Evolutionary conservation across 2,888 invertebrate species (phyloP), one percentile per base, ranked within the genome.

Genomic region (Zygothrica quintamaculata): DNA sequence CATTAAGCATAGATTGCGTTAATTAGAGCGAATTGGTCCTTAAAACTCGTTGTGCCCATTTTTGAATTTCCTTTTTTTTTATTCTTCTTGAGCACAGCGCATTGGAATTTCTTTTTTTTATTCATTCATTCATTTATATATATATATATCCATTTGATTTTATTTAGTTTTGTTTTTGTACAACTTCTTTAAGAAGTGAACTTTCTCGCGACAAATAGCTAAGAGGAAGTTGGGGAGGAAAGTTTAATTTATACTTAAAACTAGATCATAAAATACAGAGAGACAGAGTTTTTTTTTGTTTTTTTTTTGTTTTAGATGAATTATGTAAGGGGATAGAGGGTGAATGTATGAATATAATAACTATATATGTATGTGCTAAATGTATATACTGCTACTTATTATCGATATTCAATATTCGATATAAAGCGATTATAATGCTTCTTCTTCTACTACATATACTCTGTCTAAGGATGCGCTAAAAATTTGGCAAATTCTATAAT

Each of bases 11-110:
- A 60, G 87, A 81, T 87, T 82, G 85, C 69, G 75, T 81, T 75
- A 86, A 80, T 86, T 77, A 81, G 84, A 87, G 81, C 87, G 82
- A 84, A 82, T 82, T 87, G 82, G 82, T 82, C 82, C 81, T 81
- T 82, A 75, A 87, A 81, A 75, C 60, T 74, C 71, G 80, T 62
- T 69, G 87, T 61, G 85, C 85, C 69, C 79, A 67, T 72, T 57
- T 40, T 50, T 52, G n/a, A n/a, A n/a, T n/a, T n/a, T n/a, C n/a
- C n/a, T n/a, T n/a, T n/a, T n/a, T n/a, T n/a, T n/a, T n/a, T n/a
- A n/a, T n/a, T n/a, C n/a, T n/a, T 44, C 52, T 48, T 68, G 55
- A 43, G 57, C 68, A 69, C 79, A 78, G 68, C 64, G 79, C 64
- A 75, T 75, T 78, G 85, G 73, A 82, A 79, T 77, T 78, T 66